Conservation (phyloP, 92 coral and sea anemone species). For the Isaurus tuberculatus region DNA sequence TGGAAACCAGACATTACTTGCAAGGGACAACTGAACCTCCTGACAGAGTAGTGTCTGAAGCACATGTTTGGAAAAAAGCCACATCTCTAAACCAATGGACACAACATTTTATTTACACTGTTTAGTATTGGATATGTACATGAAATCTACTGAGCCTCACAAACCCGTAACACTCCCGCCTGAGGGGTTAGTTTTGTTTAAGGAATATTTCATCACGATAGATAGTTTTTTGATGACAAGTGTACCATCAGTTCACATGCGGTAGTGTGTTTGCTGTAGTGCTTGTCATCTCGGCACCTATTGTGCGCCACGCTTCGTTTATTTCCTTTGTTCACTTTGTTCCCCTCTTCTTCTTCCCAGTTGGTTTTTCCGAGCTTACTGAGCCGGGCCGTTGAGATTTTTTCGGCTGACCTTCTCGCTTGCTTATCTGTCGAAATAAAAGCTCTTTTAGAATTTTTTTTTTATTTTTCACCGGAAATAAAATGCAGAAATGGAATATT, state of each 20-base stretch:
- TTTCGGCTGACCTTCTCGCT: slow-evolving; percentile 94
- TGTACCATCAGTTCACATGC: too few species aligned
- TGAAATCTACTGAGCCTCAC: neutral
- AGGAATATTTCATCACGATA: neutral
- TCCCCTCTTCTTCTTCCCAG: slow-evolving; percentile 88
- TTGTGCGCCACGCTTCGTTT: neutral
- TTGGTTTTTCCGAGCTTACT: slow-evolving; percentile 84
- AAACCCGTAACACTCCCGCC: neutral
- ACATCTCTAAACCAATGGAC: neutral
- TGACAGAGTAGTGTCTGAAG: too few species aligned
- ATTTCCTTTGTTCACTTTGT: slow-evolving; percentile 44
- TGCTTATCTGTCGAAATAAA: slow-evolving; percentile 66
- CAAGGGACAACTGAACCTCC: too few species aligned
- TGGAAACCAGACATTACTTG: too few species aligned
- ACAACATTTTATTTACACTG: neutral
- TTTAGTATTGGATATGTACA: neutral
- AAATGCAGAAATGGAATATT: too few species aligned
- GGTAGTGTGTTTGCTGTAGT: neutral
- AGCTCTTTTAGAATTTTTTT: too few species aligned
- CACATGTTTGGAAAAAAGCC: too few species aligned
- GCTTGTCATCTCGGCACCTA: neutral
- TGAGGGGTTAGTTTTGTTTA: neutral
- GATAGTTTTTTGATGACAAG: too few species aligned
- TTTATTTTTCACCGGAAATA: too few species aligned
- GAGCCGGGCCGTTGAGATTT: slow-evolving; percentile 90